phyloP scores from a whole-genome alignment of 2,888 invertebrate genomes.

The Melipona beecheii region DNA sequence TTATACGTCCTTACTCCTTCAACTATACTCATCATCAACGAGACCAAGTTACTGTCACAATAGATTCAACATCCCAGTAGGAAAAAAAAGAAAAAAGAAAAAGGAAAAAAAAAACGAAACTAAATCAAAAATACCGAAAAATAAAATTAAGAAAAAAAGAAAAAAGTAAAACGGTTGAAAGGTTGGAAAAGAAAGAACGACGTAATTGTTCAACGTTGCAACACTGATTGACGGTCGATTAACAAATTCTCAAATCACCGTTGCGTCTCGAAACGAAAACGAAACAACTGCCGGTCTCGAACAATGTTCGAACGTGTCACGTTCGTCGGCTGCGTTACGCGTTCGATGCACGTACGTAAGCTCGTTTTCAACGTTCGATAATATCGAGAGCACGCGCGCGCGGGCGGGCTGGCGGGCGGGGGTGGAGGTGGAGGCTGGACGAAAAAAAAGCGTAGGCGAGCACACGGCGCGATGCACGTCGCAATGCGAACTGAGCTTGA shows the following conservation, averaged over 20 bases:
- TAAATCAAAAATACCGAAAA: not conserved
- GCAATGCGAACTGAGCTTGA: constrained; percentile 68
- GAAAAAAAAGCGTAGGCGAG: constrained; percentile 46
- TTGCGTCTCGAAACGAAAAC: not conserved
- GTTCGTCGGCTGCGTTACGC: not conserved
- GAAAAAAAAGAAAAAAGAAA: not conserved
- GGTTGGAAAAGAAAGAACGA: too few species aligned
- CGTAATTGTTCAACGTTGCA: not conserved
- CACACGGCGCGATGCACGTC: constrained; percentile 68
- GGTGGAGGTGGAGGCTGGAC: constrained; percentile 1
- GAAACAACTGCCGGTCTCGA: not conserved
- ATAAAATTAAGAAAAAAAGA: too few species aligned
- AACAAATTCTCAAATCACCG: not conserved
- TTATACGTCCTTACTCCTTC: not conserved
- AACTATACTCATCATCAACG: not conserved
- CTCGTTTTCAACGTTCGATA: constrained; percentile 18
- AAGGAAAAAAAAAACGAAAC: not conserved
- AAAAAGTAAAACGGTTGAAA: too few species aligned
- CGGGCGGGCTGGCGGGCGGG: not conserved
- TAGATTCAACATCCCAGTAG: not conserved
- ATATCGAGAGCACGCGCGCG: constrained; percentile 32
- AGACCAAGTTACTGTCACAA: not conserved
- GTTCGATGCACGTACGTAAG: constrained; percentile 5
- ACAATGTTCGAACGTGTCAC: not conserved
- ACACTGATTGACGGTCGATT: not conserved